A percentile compares a stretch with the other conserved stretches of the same genome.
Evolutionary conservation across 2,888 invertebrate species (phyloP).

Genomic region (Ypsolopha scabrella): DNA sequence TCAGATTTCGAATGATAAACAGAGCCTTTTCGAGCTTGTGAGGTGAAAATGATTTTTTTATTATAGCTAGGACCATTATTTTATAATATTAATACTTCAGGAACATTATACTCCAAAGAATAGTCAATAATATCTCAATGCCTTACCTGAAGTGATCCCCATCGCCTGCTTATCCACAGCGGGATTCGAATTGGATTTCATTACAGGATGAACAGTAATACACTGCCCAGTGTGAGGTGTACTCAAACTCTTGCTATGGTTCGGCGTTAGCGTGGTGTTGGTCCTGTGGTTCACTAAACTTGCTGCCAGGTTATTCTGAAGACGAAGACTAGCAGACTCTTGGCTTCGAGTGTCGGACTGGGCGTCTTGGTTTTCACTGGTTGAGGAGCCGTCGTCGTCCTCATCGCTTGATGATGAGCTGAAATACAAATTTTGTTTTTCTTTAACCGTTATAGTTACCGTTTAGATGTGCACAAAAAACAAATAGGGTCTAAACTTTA

Average conservation of each 20-base stretch:
- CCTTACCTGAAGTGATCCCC: constrained; percentile 53
- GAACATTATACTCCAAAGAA: background rate
- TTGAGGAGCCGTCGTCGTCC: constrained; percentile 68
- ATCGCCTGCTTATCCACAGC: constrained; percentile 64
- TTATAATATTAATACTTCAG: no score
- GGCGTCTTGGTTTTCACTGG: constrained; percentile 58
- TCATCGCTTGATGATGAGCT: constrained; percentile 81
- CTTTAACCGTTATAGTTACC: no score
- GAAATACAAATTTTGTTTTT: constrained; percentile 33
- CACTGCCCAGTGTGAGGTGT: constrained; percentile 54
- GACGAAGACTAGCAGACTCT: constrained; percentile 37
- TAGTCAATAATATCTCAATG: background rate
- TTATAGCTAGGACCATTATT: no score
- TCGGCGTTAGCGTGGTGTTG: constrained; percentile 36
- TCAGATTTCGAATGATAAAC: no score
- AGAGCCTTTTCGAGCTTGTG: no score
- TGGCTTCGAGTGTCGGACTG: constrained; percentile 44
- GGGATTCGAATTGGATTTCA: constrained; percentile 63
- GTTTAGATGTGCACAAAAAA: no score
- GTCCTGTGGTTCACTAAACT: background rate
- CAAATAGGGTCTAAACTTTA: no score
- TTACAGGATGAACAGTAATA: constrained; percentile 55
- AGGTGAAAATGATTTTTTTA: no score
- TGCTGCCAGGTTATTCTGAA: constrained; percentile 28
- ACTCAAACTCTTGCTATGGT: constrained; percentile 55